Base-by-base conservation (phyloP, 2,797 vertebrate species). In the Acestrorhynchus altus region DNA sequence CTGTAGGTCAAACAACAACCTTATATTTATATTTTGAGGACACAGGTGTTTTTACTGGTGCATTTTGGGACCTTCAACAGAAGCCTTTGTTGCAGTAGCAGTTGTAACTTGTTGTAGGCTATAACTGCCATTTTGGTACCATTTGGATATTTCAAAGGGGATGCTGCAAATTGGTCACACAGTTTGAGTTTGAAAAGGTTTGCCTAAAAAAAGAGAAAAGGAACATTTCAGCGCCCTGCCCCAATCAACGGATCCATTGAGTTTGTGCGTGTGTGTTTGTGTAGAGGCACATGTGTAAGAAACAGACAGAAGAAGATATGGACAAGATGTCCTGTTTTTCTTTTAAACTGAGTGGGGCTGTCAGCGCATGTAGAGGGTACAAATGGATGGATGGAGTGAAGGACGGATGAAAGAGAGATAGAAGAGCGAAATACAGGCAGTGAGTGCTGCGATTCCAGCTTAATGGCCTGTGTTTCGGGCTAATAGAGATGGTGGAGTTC, bases 341-440 rank as follows among this genome's bases (percentile, higher is more conserved):
- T 4, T 46, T 18, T 71, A 61, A 77, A 61, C 75, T 42, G 8
- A 24, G 4, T 39, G 44, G 44, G 28, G 16, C 44, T 76, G 11
- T 11, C 10, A 6, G 13, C 0, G 20, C 40, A 22, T 18, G 12
- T 44, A 7, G 40, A 65, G 18, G 31, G 40, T 1, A 59, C 46
- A 72, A 72, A 26, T 44, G 44, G 73, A 67, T 13, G 64, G 78
- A 80, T 83, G 83, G 39, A 60, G 6, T 83, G 74, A 87, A 80
- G 63, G 69, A 83, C 60, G 6, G 40, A 20, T 86, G 87, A 90
- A 78, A 88, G 88, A 89, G 35, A 9, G 31, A 35, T 35, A 35
- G 44, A 54, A 73, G 20, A 4, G 39, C 82, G 88, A 12, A 24
- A 35, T 39, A 67, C 49, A 75, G 61, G n/a, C 52, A 35, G 52